Evolutionary conservation across 1,140 invertebrate genomes (phyloP), one percentile per base, ranked within the genome.

Genomic region (Gryon sp.): DNA sequence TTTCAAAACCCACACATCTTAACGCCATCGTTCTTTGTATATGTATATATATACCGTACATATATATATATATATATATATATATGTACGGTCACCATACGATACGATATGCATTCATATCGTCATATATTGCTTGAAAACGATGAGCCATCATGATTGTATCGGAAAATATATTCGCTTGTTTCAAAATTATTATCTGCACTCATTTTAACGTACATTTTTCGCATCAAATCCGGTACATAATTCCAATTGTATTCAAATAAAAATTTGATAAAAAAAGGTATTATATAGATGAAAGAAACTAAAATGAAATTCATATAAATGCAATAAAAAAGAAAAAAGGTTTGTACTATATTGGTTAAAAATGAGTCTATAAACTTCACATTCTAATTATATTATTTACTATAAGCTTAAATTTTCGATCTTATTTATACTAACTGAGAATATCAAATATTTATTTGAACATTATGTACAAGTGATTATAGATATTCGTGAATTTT

Each of bases 1-100:
- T 66, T 65, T 34, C 41, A 46, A 46, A 75, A 62, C 46, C 45
- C 69, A 36, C 36, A 65, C 36, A 74, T 59, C 70, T 65, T 74
- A 65, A 59, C 43, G 38, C 18, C 16, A 45, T 46, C 68, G 16
- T 60, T 60, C 41, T 75, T 66, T 75, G 36, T 66, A 38, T 45
- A 12, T 52, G 36, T 32, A 28, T 45, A 59, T 74, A 65, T n/a
- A n/a, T n/a, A n/a, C n/a, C n/a, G n/a, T n/a, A n/a, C n/a, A n/a
- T n/a, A n/a, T n/a, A n/a, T n/a, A n/a, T n/a, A n/a, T n/a, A n/a
- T n/a, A n/a, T n/a, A n/a, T n/a, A n/a, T n/a, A n/a, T n/a, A n/a
- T n/a, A n/a, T n/a, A 65, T 74, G 26, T 30, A 65, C 32, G 48
- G 48, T 45, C 53, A 60, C 20, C 53, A 60, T 66, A 18, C 38